Percentiles rank a stretch among this genome's conserved stretches.
These are phyloP conservation scores for Colossoma macropomum DNA, from an alignment of 2,113 vertebrate species.

Conservation along the genomic window DNA sequence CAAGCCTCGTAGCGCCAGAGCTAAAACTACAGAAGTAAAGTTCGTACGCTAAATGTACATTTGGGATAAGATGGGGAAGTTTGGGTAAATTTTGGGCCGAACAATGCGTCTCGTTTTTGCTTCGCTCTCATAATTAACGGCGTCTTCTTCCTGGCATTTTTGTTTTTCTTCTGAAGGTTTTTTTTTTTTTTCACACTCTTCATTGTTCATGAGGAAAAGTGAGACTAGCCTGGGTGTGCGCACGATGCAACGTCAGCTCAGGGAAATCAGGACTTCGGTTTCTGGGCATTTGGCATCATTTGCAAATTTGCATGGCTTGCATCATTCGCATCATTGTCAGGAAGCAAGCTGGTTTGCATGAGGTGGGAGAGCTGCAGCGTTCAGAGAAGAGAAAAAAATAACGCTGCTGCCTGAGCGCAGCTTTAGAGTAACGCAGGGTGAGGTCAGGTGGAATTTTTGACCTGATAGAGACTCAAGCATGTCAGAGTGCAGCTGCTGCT, in stretches of 20 bases:
- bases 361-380: constrained; percentile 30
- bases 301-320: neutral
- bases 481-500: constrained; percentile 41
- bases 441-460: constrained; percentile 50
- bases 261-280: neutral
- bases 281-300: constrained; percentile 18
- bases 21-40: too few species aligned
- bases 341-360: constrained; percentile 33
- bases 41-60: too few species aligned
- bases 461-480: constrained; percentile 10
- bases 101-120: too few species aligned
- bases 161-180: neutral
- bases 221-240: neutral
- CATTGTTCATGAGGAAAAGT: neutral
- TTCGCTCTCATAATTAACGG: too few species aligned
- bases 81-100: too few species aligned
- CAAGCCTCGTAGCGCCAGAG: too few species aligned
- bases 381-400: neutral
- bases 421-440: constrained; percentile 18
- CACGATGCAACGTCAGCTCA: neutral
- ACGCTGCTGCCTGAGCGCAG: neutral
- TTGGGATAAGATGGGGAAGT: too few species aligned
- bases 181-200: neutral
- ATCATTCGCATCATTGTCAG: constrained; percentile 48
- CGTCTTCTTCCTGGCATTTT: neutral